phyloP scores from a whole-genome alignment of 2,888 invertebrate genomes.

The Tenthredo notha region DNA sequence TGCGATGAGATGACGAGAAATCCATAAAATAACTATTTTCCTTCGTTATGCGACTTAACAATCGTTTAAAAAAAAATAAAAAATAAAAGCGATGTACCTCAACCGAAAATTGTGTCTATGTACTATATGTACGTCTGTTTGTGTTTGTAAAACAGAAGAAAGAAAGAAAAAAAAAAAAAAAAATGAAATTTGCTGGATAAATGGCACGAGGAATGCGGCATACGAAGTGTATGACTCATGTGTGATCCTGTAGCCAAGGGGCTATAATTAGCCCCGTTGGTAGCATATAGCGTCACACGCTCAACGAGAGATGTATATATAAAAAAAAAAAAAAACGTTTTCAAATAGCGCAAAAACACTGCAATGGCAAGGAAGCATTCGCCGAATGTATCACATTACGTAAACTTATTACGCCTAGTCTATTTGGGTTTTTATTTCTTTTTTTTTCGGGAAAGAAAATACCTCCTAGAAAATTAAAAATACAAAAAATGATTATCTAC shows the following conservation, averaged over 20 bases:
- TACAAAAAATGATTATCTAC: not conserved
- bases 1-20: not conserved
- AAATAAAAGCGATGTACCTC: not conserved
- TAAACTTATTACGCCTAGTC: not conserved
- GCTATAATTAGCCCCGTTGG: slow-evolving; percentile 48
- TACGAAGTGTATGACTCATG: slow-evolving; percentile 40
- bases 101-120: not conserved
- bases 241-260: slow-evolving; percentile 33
- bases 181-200: slow-evolving; percentile 37
- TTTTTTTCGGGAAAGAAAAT: not conserved
- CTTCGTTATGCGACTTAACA: not conserved
- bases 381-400: not conserved
- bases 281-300: slow-evolving; percentile 22
- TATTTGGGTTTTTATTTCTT: not conserved
- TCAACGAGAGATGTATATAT: not conserved
- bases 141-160: not conserved
- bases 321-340: slow-evolving; percentile 31
- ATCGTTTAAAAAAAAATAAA: too few species aligned
- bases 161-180: not conserved
- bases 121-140: not conserved
- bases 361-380: not conserved
- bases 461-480: not conserved
- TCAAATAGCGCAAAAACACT: slow-evolving; percentile 18
- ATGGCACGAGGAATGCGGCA: slow-evolving; percentile 38
- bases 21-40: too few species aligned